Percentiles rank a stretch among this genome's conserved stretches.
Evolutionary conservation across 2,113 vertebrate species (phyloP).

Genomic region (Aplodontia rufa): DNA sequence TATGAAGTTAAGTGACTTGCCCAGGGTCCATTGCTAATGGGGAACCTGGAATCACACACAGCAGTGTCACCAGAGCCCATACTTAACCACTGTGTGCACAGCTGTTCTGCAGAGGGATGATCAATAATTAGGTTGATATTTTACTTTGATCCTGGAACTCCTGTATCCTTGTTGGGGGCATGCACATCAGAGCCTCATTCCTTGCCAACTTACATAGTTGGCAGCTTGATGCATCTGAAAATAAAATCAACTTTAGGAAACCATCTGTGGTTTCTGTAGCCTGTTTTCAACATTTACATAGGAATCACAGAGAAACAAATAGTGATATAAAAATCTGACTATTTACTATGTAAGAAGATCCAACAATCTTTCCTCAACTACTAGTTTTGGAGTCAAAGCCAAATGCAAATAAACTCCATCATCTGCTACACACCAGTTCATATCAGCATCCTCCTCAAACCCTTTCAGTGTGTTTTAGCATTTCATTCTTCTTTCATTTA

Average conservation of each 20-base stretch:
- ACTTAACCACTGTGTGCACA: background rate
- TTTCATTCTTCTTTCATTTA: background rate
- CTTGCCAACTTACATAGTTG: background rate
- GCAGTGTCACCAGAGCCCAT: background rate
- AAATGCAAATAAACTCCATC: background rate
- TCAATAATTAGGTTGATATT: background rate
- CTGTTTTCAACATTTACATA: background rate
- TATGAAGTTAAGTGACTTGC: background rate
- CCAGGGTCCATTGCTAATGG: background rate
- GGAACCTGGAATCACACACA: background rate
- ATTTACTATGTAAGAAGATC: slow-evolving; percentile 15
- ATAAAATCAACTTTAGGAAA: slow-evolving; percentile 3
- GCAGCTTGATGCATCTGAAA: background rate
- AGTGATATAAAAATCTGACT: background rate
- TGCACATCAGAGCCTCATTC: background rate
- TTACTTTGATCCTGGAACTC: background rate
- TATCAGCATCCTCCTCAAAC: background rate
- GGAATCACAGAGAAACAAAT: background rate
- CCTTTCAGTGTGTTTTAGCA: background rate
- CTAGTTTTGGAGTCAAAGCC: background rate
- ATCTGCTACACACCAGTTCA: background rate
- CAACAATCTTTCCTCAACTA: background rate
- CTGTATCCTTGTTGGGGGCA: background rate
- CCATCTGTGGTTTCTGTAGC: background rate
- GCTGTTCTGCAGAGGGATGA: background rate